Percentiles rank a stretch among this genome's conserved stretches.
Evolutionary conservation across 2,797 vertebrate genomes (phyloP).

Genomic region (Pipistrellus kuhlii): DNA sequence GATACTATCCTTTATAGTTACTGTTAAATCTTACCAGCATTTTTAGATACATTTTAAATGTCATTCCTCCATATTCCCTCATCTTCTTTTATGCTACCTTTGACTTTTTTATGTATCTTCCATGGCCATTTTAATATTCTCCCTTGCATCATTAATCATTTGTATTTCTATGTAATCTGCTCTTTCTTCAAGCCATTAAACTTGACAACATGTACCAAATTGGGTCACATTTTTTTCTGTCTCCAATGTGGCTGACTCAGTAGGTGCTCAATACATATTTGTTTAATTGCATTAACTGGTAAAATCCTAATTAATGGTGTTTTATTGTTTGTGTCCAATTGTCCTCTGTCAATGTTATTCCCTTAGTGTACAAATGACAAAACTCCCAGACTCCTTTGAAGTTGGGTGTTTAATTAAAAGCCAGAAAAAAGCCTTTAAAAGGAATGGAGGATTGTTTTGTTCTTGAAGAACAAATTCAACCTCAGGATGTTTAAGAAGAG

Average conservation of each 20-base stretch:
- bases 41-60: not conserved
- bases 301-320: not conserved
- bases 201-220: not conserved
- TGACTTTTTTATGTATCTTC: not conserved
- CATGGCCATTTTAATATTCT: not conserved
- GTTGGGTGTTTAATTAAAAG: not conserved
- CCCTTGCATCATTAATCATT: not conserved
- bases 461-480: not conserved
- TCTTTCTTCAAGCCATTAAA: conserved; percentile 16
- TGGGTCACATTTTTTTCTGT: not conserved
- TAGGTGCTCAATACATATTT: not conserved
- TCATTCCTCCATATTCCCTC: not conserved
- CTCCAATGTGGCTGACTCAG: not conserved
- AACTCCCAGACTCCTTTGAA: not conserved
- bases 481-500: not conserved
- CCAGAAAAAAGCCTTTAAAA: conserved; percentile 24
- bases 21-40: not conserved
- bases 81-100: not conserved
- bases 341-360: not conserved
- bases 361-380: not conserved
- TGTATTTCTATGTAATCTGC: not conserved
- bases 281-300: not conserved
- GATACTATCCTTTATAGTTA: not conserved
- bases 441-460: not conserved
- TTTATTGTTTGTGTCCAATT: conserved; percentile 7